These are phyloP conservation scores for Neomonachus schauinslandi DNA, from an alignment of 2,113 vertebrate species.

Conservation along the genomic window DNA sequence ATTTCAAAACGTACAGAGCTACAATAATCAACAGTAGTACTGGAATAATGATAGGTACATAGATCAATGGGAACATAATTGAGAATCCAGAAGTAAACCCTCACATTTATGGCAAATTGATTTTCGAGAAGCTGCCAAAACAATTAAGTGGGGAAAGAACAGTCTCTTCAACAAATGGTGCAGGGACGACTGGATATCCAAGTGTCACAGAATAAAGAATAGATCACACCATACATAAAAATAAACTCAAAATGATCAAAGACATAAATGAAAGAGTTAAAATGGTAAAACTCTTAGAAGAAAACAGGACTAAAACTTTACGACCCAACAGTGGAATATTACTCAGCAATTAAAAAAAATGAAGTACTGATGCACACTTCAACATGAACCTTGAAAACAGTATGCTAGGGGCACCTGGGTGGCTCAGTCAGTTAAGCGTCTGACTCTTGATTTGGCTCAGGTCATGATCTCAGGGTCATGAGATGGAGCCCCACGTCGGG, in stretches of 20 bases:
- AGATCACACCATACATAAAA: not conserved
- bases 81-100: not conserved
- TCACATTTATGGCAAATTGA: not conserved
- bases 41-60: not conserved
- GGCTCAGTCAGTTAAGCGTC: too few relatives aligned
- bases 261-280: not conserved
- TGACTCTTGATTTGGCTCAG: too few relatives aligned
- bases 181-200: not conserved
- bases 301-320: not conserved
- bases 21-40: not conserved
- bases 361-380: not conserved
- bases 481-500: too few relatives aligned
- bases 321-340: not conserved
- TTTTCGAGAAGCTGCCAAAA: not conserved
- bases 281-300: not conserved
- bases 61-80: not conserved
- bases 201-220: not conserved
- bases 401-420: not conserved
- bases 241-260: not conserved
- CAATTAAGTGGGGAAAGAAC: not conserved
- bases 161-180: not conserved
- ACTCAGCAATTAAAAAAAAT: not conserved
- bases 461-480: too few relatives aligned
- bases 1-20: not conserved
- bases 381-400: not conserved